Evolutionary conservation across 2,888 invertebrate genomes (phyloP).

Genomic region (Nymphalis c-album): DNA sequence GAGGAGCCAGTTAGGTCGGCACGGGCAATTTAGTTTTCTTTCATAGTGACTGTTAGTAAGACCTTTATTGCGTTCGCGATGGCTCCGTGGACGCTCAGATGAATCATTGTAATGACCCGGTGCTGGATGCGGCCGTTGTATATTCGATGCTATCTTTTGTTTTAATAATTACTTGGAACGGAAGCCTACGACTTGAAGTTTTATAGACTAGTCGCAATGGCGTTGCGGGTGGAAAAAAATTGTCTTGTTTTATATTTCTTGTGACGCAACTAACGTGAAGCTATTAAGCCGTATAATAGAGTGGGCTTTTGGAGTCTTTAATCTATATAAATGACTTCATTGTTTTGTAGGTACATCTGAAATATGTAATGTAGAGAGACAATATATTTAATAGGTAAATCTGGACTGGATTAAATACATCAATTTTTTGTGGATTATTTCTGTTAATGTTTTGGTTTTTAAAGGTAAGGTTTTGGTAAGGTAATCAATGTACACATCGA

Average conservation of each 20-base stretch:
- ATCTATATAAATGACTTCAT: not conserved
- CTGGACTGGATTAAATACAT: too few species aligned
- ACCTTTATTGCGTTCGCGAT: conserved; percentile 69
- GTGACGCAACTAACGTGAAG: conserved; percentile 7
- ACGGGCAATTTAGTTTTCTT: conserved; percentile 77
- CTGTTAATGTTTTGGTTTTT: too few species aligned
- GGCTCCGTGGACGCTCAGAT: conserved; percentile 48
- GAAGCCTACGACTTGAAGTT: conserved; percentile 34
- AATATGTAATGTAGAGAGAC: too few species aligned
- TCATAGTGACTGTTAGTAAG: conserved; percentile 67
- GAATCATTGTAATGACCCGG: conserved; percentile 49
- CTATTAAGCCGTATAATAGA: not conserved
- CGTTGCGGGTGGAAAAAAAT: conserved; percentile 23
- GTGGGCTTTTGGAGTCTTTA: not conserved
- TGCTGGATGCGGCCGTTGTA: conserved; percentile 37
- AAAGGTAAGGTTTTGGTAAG: too few species aligned
- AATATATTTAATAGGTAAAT: too few species aligned
- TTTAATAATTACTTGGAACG: conserved; percentile 43
- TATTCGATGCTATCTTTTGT: conserved; percentile 40
- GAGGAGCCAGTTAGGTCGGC: conserved; percentile 71
- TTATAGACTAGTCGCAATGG: conserved; percentile 32
- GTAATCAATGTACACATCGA: too few species aligned
- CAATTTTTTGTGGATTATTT: too few species aligned
- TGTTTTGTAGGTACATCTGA: not conserved
- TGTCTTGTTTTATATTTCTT: conserved; percentile 26